Evolutionary conservation across 2,797 vertebrate species (phyloP).

Genomic region (Spea hammondii): DNA sequence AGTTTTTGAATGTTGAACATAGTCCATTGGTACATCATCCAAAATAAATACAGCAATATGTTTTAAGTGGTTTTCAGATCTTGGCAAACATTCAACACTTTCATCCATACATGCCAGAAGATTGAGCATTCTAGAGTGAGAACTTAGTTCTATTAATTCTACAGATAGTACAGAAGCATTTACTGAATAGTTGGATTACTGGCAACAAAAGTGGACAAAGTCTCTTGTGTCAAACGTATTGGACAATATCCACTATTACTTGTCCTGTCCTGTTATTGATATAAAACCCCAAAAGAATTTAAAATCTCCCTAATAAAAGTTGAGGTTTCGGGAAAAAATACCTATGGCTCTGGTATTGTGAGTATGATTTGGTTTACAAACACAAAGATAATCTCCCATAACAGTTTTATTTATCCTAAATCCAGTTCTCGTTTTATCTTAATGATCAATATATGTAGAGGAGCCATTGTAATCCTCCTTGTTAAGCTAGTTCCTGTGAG

Average conservation of each 20-base stretch:
- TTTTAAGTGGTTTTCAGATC: conserved; percentile 42
- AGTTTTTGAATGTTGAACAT: conserved; percentile 18
- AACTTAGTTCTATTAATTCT: conserved; percentile 38
- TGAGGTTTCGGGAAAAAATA: conserved; percentile 2
- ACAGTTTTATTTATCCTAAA: not conserved
- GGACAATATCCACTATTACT: conserved; percentile 1
- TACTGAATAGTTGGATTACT: conserved; percentile 12
- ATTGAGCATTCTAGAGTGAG: conserved; percentile 39
- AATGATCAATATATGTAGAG: conserved; percentile 37
- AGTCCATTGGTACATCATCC: conserved; percentile 19
- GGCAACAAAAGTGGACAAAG: not conserved
- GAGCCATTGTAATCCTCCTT: conserved; percentile 33
- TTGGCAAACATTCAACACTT: conserved; percentile 24
- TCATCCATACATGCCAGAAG: conserved; percentile 4
- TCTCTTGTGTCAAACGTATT: not conserved
- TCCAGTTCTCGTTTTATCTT: conserved; percentile 2
- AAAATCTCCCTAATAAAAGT: conserved; percentile 9
- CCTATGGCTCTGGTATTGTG: conserved; percentile 6
- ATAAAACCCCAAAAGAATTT: not conserved
- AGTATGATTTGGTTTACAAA: conserved; percentile 18
- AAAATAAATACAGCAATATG: conserved; percentile 34
- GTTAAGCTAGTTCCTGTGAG: conserved; percentile 40
- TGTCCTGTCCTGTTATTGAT: not conserved
- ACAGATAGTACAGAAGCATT: conserved; percentile 32
- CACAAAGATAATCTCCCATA: conserved; percentile 2